Evolutionary conservation across 1,140 invertebrate species (phyloP).

Genomic region (Nasonia giraulti): DNA sequence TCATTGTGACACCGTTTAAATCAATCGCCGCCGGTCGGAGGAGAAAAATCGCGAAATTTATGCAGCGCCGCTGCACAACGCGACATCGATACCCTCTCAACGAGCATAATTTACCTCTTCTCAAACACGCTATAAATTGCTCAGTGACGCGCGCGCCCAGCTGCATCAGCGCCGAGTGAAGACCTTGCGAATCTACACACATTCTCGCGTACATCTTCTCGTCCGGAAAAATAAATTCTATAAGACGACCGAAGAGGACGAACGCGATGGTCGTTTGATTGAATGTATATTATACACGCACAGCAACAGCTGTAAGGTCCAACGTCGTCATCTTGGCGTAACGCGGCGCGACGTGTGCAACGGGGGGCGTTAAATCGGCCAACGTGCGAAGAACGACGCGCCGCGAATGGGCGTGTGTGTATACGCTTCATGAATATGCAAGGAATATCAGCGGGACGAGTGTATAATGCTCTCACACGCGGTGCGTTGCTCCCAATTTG

Average conservation of each 20-base stretch:
- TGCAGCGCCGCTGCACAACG: not conserved
- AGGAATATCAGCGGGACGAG: conserved; percentile 54
- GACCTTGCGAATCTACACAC: not conserved
- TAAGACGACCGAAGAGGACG: not conserved
- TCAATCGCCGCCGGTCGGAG: not conserved
- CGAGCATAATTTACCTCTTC: conserved; percentile 23
- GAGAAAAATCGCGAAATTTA: conserved; percentile 9
- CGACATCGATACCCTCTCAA: conserved; percentile 50
- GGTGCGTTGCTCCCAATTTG: conserved; percentile 74
- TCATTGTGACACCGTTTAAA: not conserved
- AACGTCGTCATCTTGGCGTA: conserved; percentile 20
- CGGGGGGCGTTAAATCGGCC: conserved; percentile 25
- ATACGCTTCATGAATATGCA: conserved; percentile 53
- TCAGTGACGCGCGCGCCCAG: not conserved
- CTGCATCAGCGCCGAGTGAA: not conserved
- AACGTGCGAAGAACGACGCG: conserved; percentile 56
- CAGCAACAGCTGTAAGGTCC: too few relatives aligned
- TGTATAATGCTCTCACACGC: not conserved
- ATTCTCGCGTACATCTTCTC: not conserved
- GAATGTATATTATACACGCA: too few relatives aligned
- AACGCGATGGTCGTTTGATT: too few relatives aligned
- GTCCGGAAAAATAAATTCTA: not conserved
- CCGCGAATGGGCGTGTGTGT: not conserved
- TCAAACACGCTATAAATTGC: conserved; percentile 33
- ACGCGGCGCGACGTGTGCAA: conserved; percentile 5